A percentile compares a stretch with the other conserved stretches of the same genome.
phyloP scores from a whole-genome alignment of 2,797 vertebrate species.

The Alfaro cultratus region DNA sequence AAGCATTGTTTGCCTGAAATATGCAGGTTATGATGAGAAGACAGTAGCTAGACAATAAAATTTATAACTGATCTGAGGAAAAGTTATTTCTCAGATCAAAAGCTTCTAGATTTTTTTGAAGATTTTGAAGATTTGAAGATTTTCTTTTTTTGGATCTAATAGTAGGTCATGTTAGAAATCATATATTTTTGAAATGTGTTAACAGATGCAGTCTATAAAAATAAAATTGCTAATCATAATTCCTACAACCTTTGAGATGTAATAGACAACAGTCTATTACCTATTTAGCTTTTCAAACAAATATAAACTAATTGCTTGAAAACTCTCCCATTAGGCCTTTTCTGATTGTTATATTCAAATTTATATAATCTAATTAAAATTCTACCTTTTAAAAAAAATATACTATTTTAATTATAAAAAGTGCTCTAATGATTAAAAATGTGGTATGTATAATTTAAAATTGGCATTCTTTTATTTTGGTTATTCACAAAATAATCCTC shows the following conservation, averaged over 20 bases:
- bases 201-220: not conserved
- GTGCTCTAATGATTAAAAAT: not conserved
- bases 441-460: not conserved
- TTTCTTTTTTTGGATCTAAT: slow-evolving; percentile 4
- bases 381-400: not conserved
- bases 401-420: not conserved
- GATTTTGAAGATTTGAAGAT: no score
- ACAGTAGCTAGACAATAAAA: not conserved
- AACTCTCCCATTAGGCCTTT: not conserved
- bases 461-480: not conserved
- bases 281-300: not conserved
- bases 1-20: not conserved
- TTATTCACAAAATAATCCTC: not conserved
- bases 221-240: not conserved
- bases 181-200: not conserved
- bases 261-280: not conserved
- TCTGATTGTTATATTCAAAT: not conserved
- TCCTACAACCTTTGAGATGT: not conserved
- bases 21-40: not conserved
- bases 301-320: not conserved
- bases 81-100: no score
- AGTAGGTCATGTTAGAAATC: not conserved
- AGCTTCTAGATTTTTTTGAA: not conserved
- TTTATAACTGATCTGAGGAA: not conserved
- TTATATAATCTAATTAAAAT: not conserved